Conservation (phyloP, 2,888 invertebrate genomes). For the Opisthograptis luteolata region DNA sequence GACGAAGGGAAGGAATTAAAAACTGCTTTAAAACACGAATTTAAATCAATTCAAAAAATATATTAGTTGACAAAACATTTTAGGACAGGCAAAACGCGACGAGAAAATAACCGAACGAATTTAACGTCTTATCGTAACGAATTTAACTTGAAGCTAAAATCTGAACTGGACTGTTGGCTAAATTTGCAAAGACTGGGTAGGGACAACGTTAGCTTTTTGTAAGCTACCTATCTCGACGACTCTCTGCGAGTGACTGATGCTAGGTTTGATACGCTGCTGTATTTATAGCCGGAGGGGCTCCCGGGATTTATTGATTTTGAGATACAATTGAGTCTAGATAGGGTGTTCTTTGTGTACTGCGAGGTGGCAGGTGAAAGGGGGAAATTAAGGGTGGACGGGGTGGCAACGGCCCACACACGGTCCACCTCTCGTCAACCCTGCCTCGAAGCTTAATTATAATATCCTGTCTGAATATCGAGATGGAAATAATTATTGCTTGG, state of each 20-base stretch:
- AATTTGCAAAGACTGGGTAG: too few species aligned
- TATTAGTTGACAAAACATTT: too few species aligned
- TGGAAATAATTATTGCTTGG: neutral
- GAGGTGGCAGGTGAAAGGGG: conserved; percentile 1
- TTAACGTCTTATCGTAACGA: too few species aligned
- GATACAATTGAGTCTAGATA: conserved; percentile 3
- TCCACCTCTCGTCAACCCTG: neutral
- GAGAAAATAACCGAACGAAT: too few species aligned
- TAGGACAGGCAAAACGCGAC: too few species aligned
- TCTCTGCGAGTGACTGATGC: neutral
- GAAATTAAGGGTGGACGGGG: neutral
- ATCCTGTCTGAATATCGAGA: neutral
- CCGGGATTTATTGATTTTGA: conserved; percentile 17
- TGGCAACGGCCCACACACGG: neutral
- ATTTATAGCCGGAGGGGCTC: conserved; percentile 4
- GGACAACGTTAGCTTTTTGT: neutral
- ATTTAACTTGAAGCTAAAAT: too few species aligned
- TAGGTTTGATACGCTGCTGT: neutral
- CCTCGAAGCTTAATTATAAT: neutral
- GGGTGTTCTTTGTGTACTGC: neutral
- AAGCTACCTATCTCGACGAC: conserved; percentile 1
- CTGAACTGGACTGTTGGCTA: too few species aligned
- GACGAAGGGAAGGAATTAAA: too few species aligned
- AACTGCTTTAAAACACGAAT: too few species aligned
- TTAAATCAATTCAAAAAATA: too few species aligned